Evolutionary conservation across 2,797 vertebrate species (phyloP).

Genomic region (Gallinago stenura): DNA sequence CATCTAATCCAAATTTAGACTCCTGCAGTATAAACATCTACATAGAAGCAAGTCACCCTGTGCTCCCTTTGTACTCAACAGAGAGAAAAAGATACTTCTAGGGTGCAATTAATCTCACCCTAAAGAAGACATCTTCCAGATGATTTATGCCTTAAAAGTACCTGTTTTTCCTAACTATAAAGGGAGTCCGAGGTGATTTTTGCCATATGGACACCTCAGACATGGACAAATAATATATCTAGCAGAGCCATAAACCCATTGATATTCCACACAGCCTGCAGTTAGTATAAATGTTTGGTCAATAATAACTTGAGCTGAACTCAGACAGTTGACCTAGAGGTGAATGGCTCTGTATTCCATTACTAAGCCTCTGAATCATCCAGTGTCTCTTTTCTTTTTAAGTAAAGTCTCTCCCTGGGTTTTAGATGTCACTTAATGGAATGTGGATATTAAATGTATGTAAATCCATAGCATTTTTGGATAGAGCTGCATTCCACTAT

Average conservation of each 20-base stretch:
- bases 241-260: constrained; percentile 52
- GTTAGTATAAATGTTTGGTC: constrained; percentile 74
- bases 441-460: constrained; percentile 61
- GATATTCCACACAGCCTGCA: constrained; percentile 63
- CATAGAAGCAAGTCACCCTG: constrained; percentile 44
- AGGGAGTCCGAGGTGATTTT: constrained; percentile 63
- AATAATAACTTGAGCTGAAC: constrained; percentile 66
- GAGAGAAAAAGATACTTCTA: constrained; percentile 65
- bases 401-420: constrained; percentile 5
- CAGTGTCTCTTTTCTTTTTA: constrained; percentile 43
- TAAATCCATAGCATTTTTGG: constrained; percentile 46
- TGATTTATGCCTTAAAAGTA: constrained; percentile 60
- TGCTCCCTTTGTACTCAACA: constrained; percentile 60
- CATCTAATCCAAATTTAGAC: constrained; percentile 66
- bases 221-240: constrained; percentile 57
- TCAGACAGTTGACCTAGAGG: constrained; percentile 62
- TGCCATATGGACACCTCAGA: constrained; percentile 66
- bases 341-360: constrained; percentile 61
- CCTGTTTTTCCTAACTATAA: constrained; percentile 55
- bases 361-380: constrained; percentile 34
- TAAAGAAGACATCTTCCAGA: constrained; percentile 48
- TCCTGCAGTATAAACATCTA: constrained; percentile 61
- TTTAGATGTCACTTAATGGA: constrained; percentile 59
- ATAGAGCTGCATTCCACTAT: constrained; percentile 27
- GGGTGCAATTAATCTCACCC: constrained; percentile 53